Evolutionary conservation across 2,797 vertebrate genomes (phyloP).

Genomic region (Mus caroli): DNA sequence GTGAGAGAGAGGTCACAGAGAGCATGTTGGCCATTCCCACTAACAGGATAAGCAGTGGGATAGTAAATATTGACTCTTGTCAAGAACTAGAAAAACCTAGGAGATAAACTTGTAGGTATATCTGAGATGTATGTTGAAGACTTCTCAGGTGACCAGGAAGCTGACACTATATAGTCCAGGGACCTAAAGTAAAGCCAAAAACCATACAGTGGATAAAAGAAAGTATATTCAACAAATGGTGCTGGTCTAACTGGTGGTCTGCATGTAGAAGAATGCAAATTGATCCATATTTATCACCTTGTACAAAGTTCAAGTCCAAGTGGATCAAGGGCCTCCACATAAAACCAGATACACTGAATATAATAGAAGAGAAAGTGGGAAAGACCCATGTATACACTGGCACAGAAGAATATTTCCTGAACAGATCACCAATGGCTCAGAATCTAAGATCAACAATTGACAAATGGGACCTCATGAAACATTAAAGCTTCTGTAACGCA

Average conservation of each 20-base stretch:
- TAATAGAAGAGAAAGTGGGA: too few relatives aligned
- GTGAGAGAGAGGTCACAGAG: neutral
- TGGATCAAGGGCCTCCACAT: neutral
- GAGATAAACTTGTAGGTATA: neutral
- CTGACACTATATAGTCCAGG: neutral
- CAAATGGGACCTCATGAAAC: too few relatives aligned
- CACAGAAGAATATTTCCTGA: too few relatives aligned
- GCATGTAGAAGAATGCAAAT: neutral
- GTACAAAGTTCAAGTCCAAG: neutral
- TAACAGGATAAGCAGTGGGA: neutral
- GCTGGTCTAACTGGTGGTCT: neutral
- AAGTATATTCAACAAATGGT: neutral
- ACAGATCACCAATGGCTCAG: too few relatives aligned
- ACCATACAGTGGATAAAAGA: neutral
- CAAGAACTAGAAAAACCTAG: neutral
- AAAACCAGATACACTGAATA: neutral
- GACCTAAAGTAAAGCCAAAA: neutral
- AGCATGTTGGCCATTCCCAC: neutral
- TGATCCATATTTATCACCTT: neutral
- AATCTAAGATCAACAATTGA: too few relatives aligned
- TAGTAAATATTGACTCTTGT: neutral
- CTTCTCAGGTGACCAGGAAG: neutral
- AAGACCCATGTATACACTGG: neutral
- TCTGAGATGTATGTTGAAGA: neutral
- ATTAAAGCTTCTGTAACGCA: too few relatives aligned